phyloP scores from a whole-genome alignment of 2,797 vertebrate genomes.

The Esox lucius region DNA sequence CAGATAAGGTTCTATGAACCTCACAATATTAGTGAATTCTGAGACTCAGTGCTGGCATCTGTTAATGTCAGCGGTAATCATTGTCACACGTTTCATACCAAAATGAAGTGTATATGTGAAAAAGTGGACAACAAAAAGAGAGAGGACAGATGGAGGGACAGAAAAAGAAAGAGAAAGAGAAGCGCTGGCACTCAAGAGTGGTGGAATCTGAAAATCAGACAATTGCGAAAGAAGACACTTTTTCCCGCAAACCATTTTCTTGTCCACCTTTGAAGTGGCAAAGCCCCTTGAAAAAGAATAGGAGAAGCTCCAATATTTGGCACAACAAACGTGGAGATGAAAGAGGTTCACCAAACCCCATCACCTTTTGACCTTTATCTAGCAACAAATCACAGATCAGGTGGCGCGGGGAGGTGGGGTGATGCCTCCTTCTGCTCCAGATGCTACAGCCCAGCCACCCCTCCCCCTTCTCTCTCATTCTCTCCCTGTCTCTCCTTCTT shows the following conservation, averaged over 20 bases:
- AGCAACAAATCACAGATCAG: constrained; percentile 46
- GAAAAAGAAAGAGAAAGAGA: constrained; percentile 15
- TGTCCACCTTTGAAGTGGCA: constrained; percentile 63
- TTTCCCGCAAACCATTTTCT: constrained; percentile 56
- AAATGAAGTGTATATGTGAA: constrained; percentile 2
- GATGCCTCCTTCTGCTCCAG: constrained; percentile 36
- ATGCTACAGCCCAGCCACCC: constrained; percentile 41
- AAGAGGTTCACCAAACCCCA: constrained; percentile 48
- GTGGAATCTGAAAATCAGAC: neutral
- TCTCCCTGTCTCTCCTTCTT: too few species aligned
- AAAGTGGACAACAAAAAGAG: constrained; percentile 20
- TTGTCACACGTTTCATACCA: neutral
- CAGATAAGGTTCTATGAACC: constrained; percentile 59
- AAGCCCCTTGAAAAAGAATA: constrained; percentile 54
- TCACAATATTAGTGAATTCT: constrained; percentile 30
- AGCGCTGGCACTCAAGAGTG: neutral
- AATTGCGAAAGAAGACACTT: neutral
- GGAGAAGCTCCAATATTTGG: constrained; percentile 36
- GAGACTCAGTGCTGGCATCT: constrained; percentile 56
- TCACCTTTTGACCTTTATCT: constrained; percentile 69
- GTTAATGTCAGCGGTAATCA: constrained; percentile 63
- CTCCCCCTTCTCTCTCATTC: neutral
- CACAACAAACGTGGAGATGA: constrained; percentile 39
- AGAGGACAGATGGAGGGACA: neutral
- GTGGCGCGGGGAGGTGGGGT: constrained; percentile 55